Evolutionary conservation across 2,888 invertebrate genomes (phyloP).

Genomic region (Ernsta delagoae): DNA sequence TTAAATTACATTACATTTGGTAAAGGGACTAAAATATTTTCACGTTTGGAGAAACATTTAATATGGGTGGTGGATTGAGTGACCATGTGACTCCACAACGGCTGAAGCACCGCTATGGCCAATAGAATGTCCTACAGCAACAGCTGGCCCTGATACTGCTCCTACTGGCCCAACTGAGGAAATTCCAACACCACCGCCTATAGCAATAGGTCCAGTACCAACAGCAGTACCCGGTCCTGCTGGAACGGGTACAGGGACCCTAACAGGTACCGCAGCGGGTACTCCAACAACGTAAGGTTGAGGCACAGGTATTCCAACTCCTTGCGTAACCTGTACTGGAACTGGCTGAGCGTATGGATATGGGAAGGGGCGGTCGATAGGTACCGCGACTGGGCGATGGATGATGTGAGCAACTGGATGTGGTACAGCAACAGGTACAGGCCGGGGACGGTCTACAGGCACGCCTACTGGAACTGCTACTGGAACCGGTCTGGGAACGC

Average conservation of each 20-base stretch:
- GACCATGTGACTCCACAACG: conserved; percentile 44
- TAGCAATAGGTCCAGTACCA: conserved; percentile 12
- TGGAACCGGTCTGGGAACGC: conserved; percentile 71
- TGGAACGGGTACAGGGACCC: conserved; percentile 62
- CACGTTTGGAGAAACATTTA: conserved; percentile 23
- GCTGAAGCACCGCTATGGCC: conserved; percentile 14
- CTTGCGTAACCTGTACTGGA: conserved; percentile 79
- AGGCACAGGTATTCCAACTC: conserved; percentile 71
- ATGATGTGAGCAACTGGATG: conserved; percentile 75
- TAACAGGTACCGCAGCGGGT: conserved; percentile 69
- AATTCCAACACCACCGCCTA: conserved; percentile 18
- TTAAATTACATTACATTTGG: too few relatives aligned
- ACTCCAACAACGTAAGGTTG: conserved; percentile 78
- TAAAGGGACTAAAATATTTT: conserved; percentile 6
- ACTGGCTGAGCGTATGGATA: conserved; percentile 83
- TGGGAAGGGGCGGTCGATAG: conserved; percentile 82
- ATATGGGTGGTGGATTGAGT: conserved; percentile 45
- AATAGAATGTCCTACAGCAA: conserved; percentile 5
- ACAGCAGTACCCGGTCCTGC: conserved; percentile 42
- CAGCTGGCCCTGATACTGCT: conserved; percentile 14
- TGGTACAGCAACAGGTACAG: conserved; percentile 64
- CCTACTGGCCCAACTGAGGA: conserved; percentile 8
- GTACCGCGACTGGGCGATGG: conserved; percentile 72
- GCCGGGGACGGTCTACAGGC: conserved; percentile 72
- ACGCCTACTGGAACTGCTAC: conserved; percentile 80